Evolutionary conservation across 2,888 invertebrate genomes (phyloP), one percentile per base, ranked within the genome.

Genomic region (Coleophora flavipennella): DNA sequence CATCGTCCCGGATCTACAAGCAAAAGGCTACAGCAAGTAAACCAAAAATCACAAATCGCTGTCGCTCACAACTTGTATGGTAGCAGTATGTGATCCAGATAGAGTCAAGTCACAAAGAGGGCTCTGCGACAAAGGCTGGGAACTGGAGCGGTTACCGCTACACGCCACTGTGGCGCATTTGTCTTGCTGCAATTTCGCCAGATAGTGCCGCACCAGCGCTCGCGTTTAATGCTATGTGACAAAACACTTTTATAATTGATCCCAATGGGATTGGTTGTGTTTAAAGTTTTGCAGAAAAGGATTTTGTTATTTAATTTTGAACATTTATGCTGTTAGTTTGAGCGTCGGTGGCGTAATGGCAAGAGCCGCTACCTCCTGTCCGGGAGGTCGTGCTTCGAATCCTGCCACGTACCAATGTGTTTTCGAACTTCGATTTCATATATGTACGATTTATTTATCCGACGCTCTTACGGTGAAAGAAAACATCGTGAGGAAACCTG

Each of bases 121-220:
- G 50, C 56, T 55, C 50, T 50, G 59, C 67, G 66, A 70, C 66
- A 64, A 59, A 60, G 70, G 66, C 52, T 74, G 75, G 61, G 74
- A 78, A 70, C 68, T 74, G 55, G 72, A 69, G 62, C 75, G 67
- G 63, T 62, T 63, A 68, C 65, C 66, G 62, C 62, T 62, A 62
- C 62, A 57, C 54, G 54, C 48, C 55, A 49, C 54, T 52, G 46
- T 45, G 39, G 46, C 53, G 48, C 43, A 59, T 64, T 60, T 61
- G 58, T 60, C 57, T 58, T 47, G 42, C 41, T 47, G 50, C 51
- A 57, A 50, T 51, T 49, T 43, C 33, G 13, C 35, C 42, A 32
- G 35, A 38, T 38, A 38, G 33, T 33, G 31, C 33, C 36, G 33
- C 28, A 12, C 33, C 20, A 31, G 31, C 10, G 36, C 14, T 36